A percentile compares a stretch with the other conserved stretches of the same genome.
These are phyloP conservation scores for Spodoptera litura DNA, from an alignment of 1,140 invertebrate genomes.

Conservation along the genomic window DNA sequence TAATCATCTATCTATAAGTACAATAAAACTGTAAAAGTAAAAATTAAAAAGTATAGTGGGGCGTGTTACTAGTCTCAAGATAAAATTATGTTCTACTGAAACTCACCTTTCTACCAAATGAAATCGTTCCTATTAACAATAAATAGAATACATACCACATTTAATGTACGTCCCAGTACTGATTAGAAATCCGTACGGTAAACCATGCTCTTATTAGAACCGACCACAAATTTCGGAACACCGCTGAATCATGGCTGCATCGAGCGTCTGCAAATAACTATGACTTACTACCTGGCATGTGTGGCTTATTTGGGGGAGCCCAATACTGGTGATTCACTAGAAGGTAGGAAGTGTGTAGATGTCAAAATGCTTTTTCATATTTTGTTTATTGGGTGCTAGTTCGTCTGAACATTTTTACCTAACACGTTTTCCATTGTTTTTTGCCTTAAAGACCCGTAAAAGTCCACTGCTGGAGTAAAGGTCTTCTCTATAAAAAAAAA, in stretches of 20 bases:
- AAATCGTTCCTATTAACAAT: neutral
- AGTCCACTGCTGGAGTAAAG: too few relatives aligned
- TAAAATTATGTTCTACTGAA: too few relatives aligned
- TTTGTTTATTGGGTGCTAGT: neutral
- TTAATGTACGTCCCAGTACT: neutral
- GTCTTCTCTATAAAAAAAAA: too few relatives aligned
- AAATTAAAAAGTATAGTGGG: too few relatives aligned
- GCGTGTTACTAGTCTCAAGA: too few relatives aligned
- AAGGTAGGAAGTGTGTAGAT: neutral
- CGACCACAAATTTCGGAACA: constrained; percentile 32
- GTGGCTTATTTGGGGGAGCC: neutral
- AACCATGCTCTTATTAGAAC: constrained; percentile 22
- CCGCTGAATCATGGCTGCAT: constrained; percentile 9
- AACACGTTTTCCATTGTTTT: too few relatives aligned
- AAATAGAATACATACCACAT: neutral
- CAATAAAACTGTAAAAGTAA: too few relatives aligned
- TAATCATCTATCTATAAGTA: too few relatives aligned
- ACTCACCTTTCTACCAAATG: neutral
- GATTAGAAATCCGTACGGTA: constrained; percentile 44
- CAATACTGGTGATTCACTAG: neutral
- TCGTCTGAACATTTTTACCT: too few relatives aligned
- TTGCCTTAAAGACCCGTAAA: too few relatives aligned
- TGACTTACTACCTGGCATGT: constrained; percentile 17
- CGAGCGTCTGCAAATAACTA: constrained; percentile 40
- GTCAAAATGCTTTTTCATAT: constrained; percentile 5